These are phyloP conservation scores for Craterocephalus amniculus DNA, from an alignment of 2,797 vertebrate species.

Conservation along the genomic window DNA sequence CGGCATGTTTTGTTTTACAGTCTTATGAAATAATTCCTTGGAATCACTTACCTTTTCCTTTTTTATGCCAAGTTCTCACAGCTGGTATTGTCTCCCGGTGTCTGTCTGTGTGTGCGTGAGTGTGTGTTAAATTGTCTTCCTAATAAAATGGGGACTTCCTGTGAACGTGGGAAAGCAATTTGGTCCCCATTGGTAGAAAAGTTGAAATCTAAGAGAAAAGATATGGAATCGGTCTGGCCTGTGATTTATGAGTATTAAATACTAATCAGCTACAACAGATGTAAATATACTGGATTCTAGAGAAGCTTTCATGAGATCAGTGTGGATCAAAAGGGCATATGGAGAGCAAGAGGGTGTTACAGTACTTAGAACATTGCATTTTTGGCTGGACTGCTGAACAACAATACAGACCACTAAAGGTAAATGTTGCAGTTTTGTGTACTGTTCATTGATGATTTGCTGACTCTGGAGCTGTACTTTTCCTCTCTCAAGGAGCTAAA, in stretches of 20 bases:
- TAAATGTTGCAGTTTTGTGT: too few relatives aligned
- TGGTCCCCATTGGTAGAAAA: not conserved
- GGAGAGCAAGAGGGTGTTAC: not conserved
- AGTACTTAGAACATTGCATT: not conserved
- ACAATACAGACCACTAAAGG: not conserved
- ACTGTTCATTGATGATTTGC: too few relatives aligned
- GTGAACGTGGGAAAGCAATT: not conserved
- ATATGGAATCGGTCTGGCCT: not conserved
- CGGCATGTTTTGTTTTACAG: not conserved
- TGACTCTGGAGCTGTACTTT: too few relatives aligned
- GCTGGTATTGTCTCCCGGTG: not conserved
- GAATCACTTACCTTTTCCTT: not conserved
- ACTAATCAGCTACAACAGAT: not conserved
- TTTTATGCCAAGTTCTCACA: not conserved
- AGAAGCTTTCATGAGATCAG: not conserved
- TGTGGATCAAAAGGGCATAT: constrained; percentile 1
- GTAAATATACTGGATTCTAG: not conserved
- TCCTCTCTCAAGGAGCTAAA: too few relatives aligned
- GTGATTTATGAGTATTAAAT: not conserved
- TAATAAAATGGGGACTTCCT: not conserved
- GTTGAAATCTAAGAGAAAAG: not conserved
- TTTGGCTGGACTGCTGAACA: not conserved
- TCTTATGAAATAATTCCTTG: constrained; percentile 37
- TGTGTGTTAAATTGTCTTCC: not conserved
- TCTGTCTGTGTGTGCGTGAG: not conserved